Percentiles rank a stretch among this genome's conserved stretches.
Evolutionary conservation across 2,888 invertebrate genomes (phyloP).

Genomic region (Mythimna loreyi): DNA sequence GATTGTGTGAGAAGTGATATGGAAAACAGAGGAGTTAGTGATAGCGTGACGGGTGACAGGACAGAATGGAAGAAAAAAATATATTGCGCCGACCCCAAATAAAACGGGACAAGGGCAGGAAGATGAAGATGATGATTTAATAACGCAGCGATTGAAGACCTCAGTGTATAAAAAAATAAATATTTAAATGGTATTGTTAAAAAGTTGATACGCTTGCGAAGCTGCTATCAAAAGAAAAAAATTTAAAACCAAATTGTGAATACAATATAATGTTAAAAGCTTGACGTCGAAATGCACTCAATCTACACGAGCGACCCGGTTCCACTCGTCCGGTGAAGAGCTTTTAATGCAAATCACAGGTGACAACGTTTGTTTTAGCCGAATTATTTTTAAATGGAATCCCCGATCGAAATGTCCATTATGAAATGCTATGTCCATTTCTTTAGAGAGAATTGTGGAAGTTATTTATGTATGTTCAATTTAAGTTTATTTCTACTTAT

Average conservation of each 20-base stretch:
- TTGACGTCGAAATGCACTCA: slow-evolving; percentile 80
- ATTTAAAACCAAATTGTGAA: slow-evolving; percentile 14
- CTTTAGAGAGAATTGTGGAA: slow-evolving; percentile 1
- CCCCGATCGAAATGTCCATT: slow-evolving; percentile 16
- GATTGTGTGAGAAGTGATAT: no score
- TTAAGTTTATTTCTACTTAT: no score
- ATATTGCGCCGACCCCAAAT: no score
- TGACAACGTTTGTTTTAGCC: slow-evolving; percentile 61
- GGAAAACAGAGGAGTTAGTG: no score
- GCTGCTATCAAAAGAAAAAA: neutral
- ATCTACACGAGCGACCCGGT: slow-evolving; percentile 66
- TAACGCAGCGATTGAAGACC: no score
- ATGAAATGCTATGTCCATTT: slow-evolving; percentile 19
- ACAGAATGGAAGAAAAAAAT: no score
- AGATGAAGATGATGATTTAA: no score
- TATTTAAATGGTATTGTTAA: neutral
- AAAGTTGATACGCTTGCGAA: neutral
- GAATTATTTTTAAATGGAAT: slow-evolving; percentile 55
- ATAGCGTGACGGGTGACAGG: no score
- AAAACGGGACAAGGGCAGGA: no score
- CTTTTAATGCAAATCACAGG: slow-evolving; percentile 78
- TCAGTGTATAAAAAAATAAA: neutral
- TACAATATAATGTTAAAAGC: slow-evolving; percentile 71
- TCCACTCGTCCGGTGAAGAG: slow-evolving; percentile 70
- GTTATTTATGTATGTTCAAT: neutral